Conservation (phyloP, 2,113 vertebrate species). For the Paradoxurus hermaphroditus region DNA sequence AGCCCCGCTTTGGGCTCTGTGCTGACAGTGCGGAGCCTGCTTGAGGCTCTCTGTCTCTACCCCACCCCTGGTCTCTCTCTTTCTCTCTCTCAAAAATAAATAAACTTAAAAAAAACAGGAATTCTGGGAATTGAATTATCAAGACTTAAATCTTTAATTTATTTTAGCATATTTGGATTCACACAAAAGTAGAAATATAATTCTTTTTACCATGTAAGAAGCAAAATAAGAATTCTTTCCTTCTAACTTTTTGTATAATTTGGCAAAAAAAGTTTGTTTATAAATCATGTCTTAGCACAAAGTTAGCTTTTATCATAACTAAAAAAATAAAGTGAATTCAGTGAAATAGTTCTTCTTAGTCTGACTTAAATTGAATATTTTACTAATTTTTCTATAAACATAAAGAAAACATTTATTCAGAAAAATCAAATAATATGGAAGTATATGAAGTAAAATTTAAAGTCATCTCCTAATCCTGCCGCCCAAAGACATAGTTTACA, state of each 20-base stretch:
- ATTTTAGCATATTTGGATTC: background rate
- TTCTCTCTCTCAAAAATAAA: too few species aligned
- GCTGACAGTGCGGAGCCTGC: too few species aligned
- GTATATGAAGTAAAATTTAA: background rate
- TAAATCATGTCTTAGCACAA: background rate
- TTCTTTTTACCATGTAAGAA: background rate
- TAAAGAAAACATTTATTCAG: background rate
- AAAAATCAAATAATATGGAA: conserved; percentile 10
- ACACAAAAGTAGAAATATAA: background rate
- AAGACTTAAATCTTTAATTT: background rate
- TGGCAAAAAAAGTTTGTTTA: background rate
- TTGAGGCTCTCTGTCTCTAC: too few species aligned
- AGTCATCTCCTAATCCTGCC: background rate
- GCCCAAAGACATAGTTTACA: background rate
- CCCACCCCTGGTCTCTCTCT: too few species aligned
- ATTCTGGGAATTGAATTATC: background rate
- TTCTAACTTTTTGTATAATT: background rate
- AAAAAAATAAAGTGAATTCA: background rate
- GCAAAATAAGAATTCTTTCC: background rate
- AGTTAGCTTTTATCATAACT: background rate
- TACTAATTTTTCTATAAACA: conserved; percentile 36
- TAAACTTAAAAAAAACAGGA: background rate
- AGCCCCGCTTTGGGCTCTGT: too few species aligned
- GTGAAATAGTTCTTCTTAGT: background rate
- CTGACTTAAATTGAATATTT: background rate